Conservation (phyloP, 2,797 vertebrate species). For the Takifugu ocellatus region DNA sequence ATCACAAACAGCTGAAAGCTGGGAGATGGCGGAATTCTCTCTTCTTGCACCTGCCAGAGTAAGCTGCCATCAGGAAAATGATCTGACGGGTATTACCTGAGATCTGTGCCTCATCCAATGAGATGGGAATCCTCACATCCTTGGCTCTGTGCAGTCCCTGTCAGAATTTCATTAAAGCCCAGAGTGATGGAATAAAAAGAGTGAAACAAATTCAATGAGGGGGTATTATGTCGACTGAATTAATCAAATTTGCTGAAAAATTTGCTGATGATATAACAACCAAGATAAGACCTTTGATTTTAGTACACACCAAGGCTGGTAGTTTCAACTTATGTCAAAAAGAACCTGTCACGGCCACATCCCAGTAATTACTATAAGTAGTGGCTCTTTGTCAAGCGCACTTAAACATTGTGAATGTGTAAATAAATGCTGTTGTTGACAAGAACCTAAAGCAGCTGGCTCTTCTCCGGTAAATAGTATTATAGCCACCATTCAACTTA, state of each 20-base stretch:
- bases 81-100: slow-evolving; percentile 27
- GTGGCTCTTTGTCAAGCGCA: neutral
- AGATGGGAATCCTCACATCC: slow-evolving; percentile 13
- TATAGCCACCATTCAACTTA: no score
- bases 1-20: slow-evolving; percentile 26
- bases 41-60: neutral
- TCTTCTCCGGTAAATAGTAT: no score
- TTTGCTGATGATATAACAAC: slow-evolving; percentile 6
- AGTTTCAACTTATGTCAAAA: no score
- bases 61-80: slow-evolving; percentile 2
- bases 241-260: slow-evolving; percentile 31
- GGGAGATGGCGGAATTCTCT: slow-evolving; percentile 17
- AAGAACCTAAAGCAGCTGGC: no score
- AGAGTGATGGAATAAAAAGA: slow-evolving; percentile 26
- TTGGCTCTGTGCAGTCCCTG: neutral
- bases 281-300: slow-evolving; percentile 12
- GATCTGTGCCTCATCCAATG: slow-evolving; percentile 25
- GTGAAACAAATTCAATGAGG: slow-evolving; percentile 4
- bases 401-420: neutral
- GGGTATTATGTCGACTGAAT: slow-evolving; percentile 23
- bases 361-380: slow-evolving; percentile 1
- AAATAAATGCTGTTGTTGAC: slow-evolving; percentile 2
- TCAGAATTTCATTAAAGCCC: slow-evolving; percentile 20
- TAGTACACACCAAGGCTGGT: no score
- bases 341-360: neutral